Evolutionary conservation across 2,797 vertebrate species (phyloP).

Genomic region (Poecilia picta): DNA sequence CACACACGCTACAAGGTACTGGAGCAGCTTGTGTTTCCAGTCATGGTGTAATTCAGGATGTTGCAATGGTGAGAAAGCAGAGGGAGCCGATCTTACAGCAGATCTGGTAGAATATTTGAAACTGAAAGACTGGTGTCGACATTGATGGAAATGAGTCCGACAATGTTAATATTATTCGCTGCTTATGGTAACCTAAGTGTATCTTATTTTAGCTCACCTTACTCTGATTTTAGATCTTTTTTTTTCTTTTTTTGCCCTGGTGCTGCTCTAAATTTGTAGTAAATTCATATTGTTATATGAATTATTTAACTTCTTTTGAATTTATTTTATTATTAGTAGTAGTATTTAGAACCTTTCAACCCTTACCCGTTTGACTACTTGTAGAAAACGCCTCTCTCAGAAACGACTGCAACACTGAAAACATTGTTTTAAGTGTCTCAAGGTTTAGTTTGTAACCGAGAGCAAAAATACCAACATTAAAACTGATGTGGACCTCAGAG

Average conservation of each 20-base stretch:
- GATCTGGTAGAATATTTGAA: background rate
- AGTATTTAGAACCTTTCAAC: background rate
- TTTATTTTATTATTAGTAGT: too few species aligned
- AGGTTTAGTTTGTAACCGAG: background rate
- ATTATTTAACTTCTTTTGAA: background rate
- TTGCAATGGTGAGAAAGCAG: conserved; percentile 36
- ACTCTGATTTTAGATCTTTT: background rate
- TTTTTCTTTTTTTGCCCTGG: background rate
- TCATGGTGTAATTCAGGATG: conserved; percentile 33
- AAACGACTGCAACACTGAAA: background rate
- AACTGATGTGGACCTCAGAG: background rate
- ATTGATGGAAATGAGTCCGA: background rate
- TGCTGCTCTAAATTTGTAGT: too few species aligned
- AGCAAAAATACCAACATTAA: background rate
- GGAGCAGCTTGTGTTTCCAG: conserved; percentile 16
- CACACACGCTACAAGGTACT: conserved; percentile 5
- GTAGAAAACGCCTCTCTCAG: background rate
- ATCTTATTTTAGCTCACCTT: background rate
- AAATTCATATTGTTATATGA: background rate
- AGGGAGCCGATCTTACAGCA: background rate
- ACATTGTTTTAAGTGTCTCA: background rate
- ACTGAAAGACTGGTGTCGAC: background rate
- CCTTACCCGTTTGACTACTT: background rate
- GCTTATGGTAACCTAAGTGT: background rate
- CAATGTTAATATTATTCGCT: background rate